Base-by-base conservation (phyloP, 2,113 vertebrate genomes). In the Oreochromis tanganicae region DNA sequence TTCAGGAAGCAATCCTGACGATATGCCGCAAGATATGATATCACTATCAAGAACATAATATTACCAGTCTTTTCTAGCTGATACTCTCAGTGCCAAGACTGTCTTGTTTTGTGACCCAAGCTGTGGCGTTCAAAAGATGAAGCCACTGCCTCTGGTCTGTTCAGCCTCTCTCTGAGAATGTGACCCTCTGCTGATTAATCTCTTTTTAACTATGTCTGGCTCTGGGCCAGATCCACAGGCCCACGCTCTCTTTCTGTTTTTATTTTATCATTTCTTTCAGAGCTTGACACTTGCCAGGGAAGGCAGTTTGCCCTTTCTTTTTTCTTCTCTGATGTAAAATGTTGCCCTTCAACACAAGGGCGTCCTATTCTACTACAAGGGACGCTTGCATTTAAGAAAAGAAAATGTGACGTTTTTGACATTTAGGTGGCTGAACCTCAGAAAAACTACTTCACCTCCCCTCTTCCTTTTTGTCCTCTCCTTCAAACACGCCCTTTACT, bases 151-250 rank as follows among this genome's bases (percentile, higher is more conserved):
- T 81, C 83, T 61, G 80, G 56, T 82, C 84, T 85, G 90, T 32
- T 91, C 93, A 61, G 85, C 84, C 89, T 83, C 94, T 88, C 87
- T 86, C 81, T 92, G 89, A 94, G 94, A 95, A 95, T 94, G 92
- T 92, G 93, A 94, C 92, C 94, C 94, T 89, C 43, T 91, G 92
- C 93, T 95, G 95, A 95, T 96, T 95, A 95, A 96, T 96, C 94
- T 93, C 93, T 93, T 95, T 96, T 95, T 95, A 96, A 96, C 94
- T 89, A 94, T 83, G 91, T 89, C 48, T 93, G 94, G 94, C 50
- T 34, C 50, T 10, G 56, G 2, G 92, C 94, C 95, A 95, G 85
- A 93, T 85, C 90, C 90, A 83, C 91, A 55, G 91, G 91, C 87
- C 92, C 83, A 87, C 81, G 11, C 87, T 88, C 54, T 78, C 80